Evolutionary conservation across 64 coral and sea anemone species (phyloP), one percentile per base, ranked within the genome.

Genomic region (Montipora sp.): DNA sequence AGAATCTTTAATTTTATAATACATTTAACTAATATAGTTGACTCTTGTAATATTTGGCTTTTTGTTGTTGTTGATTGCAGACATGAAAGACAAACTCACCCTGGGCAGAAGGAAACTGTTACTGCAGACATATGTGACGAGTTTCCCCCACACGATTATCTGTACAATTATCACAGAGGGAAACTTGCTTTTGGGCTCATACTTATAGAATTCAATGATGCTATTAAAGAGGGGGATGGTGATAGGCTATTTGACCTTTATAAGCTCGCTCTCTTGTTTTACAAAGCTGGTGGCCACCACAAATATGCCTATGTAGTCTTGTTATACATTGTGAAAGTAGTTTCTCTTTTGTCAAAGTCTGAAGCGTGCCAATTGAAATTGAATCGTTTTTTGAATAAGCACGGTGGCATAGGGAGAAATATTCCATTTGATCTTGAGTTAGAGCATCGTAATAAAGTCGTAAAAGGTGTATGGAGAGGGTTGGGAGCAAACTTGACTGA

Each of bases 171-270:
- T 11, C 87, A 89, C 45, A 51, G 59, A 10, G 21, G 13, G 36
- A 89, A 89, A 15, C 19, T 89, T 4, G 3, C 87, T 19, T 89
- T 89, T 89, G 87, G 87, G 2, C 44, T 89, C 7, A 59, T 78
- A 15, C 19, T 89, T 6, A 89, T 89, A 74, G 87, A 51, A 43
- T 89, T 89, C 44, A 55, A 89, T 45, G 73, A 89, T 77, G 87
- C 87, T 59, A 55, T 77, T 1, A 77, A 89, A 77, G 87, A 89
- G 58, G 87, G 87, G 8, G 87, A 89, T 77, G 87, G 87, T 5
- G 6, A 89, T 57, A 47, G 87, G 9, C 50, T 65, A 1, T 51
- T 60, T 89, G 51, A 89, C 2, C 23, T 89, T 5, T 89, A 89
- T 53, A 55, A 75, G 51, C 23, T 77, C 11, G 5, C 46, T 23